Percentiles rank a stretch among this genome's conserved stretches.
Evolutionary conservation across 2,888 invertebrate species (phyloP).

Genomic region (Calliopum simillimum): DNA sequence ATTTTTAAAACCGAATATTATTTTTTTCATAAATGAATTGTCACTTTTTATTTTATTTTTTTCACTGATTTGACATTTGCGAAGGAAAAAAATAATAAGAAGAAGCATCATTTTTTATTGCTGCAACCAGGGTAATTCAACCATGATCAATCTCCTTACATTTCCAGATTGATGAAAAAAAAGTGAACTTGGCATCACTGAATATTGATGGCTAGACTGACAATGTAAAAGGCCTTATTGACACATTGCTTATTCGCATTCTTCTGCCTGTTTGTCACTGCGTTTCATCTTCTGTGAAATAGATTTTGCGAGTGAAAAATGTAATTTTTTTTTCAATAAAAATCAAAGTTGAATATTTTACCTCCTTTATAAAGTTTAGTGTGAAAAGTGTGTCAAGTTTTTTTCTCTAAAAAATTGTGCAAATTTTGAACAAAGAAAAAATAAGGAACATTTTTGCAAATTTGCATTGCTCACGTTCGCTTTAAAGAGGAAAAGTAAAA

Average conservation of each 20-base stretch:
- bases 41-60: too few relatives aligned
- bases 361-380: neutral
- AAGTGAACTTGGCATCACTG: too few relatives aligned
- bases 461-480: neutral
- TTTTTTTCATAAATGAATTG: too few relatives aligned
- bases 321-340: neutral
- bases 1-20: too few relatives aligned
- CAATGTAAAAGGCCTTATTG: too few relatives aligned
- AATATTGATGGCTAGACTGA: too few relatives aligned
- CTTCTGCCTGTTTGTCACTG: neutral
- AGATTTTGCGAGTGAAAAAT: slow-evolving; percentile 3
- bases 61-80: too few relatives aligned
- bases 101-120: too few relatives aligned
- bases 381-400: neutral
- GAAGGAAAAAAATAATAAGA: too few relatives aligned
- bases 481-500: neutral
- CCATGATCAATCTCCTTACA: too few relatives aligned
- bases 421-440: neutral
- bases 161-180: too few relatives aligned
- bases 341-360: neutral
- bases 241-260: neutral
- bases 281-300: neutral
- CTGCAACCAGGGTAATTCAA: too few relatives aligned
- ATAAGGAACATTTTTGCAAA: slow-evolving; percentile 8
- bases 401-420: slow-evolving; percentile 6